Conservation (phyloP, 2,888 invertebrate species). For the Myopa testacea region DNA sequence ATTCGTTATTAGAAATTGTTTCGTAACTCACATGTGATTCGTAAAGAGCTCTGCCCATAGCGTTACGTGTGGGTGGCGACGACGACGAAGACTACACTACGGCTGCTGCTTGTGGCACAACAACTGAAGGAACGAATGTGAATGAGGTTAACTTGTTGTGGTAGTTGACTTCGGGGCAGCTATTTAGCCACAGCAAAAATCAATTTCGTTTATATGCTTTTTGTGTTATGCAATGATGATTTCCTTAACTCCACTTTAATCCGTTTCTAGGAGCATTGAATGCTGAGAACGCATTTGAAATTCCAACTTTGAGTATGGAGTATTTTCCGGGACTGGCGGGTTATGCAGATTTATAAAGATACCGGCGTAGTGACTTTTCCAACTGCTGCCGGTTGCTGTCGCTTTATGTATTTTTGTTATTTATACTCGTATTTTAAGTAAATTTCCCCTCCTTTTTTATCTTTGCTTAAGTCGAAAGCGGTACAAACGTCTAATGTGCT, state of each 20-base stretch:
- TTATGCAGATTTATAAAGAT: too few relatives aligned
- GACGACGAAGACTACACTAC: background rate
- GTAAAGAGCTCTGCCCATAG: constrained; percentile 44
- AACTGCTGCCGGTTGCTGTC: background rate
- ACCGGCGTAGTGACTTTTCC: too few relatives aligned
- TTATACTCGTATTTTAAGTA: background rate
- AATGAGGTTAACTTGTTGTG: background rate
- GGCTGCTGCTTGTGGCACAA: too few relatives aligned
- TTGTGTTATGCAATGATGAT: background rate
- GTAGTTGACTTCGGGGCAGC: constrained; percentile 1
- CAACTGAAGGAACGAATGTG: constrained; percentile 6
- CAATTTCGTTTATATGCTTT: constrained; percentile 1
- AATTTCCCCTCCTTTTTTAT: background rate
- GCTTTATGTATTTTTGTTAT: background rate
- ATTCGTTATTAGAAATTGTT: constrained; percentile 17
- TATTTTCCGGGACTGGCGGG: too few relatives aligned
- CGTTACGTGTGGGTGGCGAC: constrained; percentile 4
- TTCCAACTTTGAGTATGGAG: too few relatives aligned
- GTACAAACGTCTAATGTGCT: background rate
- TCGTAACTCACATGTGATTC: constrained; percentile 47
- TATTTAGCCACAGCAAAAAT: constrained; percentile 17
- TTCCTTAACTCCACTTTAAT: too few relatives aligned
- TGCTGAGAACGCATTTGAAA: too few relatives aligned
- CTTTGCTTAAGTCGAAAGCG: background rate
- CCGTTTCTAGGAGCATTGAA: too few relatives aligned